Percentiles rank a stretch among this genome's conserved stretches.
phyloP scores from a whole-genome alignment of 1,140 invertebrate species.

The Scylla paramamosain region DNA sequence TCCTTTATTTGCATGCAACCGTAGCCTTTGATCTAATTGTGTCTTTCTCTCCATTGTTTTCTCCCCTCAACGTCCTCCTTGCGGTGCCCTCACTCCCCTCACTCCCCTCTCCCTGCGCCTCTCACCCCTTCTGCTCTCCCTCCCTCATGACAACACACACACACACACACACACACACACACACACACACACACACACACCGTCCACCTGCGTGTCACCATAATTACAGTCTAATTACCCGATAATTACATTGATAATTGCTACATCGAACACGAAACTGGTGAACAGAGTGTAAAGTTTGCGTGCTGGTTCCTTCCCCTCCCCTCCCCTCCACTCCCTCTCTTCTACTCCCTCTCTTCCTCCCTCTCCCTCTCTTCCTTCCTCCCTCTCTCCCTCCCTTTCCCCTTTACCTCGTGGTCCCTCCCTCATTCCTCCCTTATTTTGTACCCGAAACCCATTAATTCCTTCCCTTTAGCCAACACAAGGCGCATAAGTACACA shows the following conservation, averaged over 20 bases:
- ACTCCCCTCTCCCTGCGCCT: not conserved
- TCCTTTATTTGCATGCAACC: too few relatives aligned
- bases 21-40: not conserved
- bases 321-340: not conserved
- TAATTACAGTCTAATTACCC: slow-evolving; percentile 58
- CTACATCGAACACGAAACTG: slow-evolving; percentile 54
- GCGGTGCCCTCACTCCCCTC: not conserved
- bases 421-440: not conserved
- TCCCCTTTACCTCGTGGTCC: slow-evolving; percentile 1
- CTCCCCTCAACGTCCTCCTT: slow-evolving; percentile 28
- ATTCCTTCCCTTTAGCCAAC: not conserved
- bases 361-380: not conserved
- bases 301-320: slow-evolving; percentile 7
- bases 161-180: too few relatives aligned
- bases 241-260: slow-evolving; percentile 66
- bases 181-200: not conserved
- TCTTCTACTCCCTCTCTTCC: not conserved
- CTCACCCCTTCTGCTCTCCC: not conserved
- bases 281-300: slow-evolving; percentile 40
- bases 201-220: slow-evolving; percentile 54
- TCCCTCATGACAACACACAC: not conserved
- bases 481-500: not conserved
- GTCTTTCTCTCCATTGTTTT: not conserved
- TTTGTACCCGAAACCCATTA: not conserved
- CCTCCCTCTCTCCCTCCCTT: not conserved